Base-by-base conservation (phyloP, 1,140 invertebrate genomes). In the Bilobella aurantiaca region DNA sequence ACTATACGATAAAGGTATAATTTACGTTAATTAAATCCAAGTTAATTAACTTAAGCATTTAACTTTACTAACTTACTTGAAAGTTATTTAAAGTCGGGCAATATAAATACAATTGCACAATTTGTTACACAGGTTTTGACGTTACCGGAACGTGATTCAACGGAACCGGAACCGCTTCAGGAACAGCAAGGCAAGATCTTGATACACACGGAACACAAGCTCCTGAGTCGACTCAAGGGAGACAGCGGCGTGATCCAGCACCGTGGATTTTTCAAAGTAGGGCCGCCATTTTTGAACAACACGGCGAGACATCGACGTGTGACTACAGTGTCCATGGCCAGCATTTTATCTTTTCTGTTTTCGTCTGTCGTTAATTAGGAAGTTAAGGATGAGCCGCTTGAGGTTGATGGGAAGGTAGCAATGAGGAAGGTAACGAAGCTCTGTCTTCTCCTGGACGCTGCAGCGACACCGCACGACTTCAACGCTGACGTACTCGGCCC, bases 101-200 rank as follows among this genome's bases (percentile, higher is more conserved):
- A n/a, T n/a, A n/a, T n/a, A n/a, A n/a, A n/a, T n/a, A n/a, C n/a
- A n/a, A 16, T 53, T 53, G 8, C 34, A 42, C 8, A 12, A 12
- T 70, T 49, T 30, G 58, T 72, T 66, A 16, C 72, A 14, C 70
- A 82, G 81, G 81, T 84, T 66, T 73, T 85, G 57, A 83, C 81
- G 2, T 58, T 83, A 47, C 77, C 79, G 71, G 76, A 84, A 16
- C n/a, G n/a, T n/a, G 78, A 79, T 2, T 79, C 83, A n/a, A 59
- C 78, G 82, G 63, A 46, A 37, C 16, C n/a, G n/a, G 87, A 89
- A 76, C 85, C 82, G 0, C 85, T 88, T 69, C 87, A 90, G 78
- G 87, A 90, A 73, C 77, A 81, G 47, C 88, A 90, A 77, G 88
- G 88, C 2, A 90, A 90, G 78, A 88, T 90, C 85, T 75, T 91